Evolutionary conservation across 1,140 invertebrate species (phyloP), one percentile per base, ranked within the genome.

Genomic region (Holotrichia oblita): DNA sequence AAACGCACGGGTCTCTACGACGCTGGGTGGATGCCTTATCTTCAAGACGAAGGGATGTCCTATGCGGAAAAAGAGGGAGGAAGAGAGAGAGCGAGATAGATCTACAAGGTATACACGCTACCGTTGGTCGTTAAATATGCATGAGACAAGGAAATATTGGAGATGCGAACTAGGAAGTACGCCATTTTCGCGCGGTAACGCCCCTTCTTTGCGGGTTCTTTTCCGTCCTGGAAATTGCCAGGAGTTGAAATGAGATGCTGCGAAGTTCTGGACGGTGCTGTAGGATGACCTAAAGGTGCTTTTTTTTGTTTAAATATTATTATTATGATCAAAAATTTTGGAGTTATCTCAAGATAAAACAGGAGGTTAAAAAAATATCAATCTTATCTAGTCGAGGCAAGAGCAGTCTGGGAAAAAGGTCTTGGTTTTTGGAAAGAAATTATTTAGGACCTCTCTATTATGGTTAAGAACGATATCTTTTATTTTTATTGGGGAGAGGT

Each of bases 141-240:
- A 83, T 81, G 80, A 82, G 81, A 81, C 81, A 82, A 82, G 80
- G 82, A 83, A 83, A 83, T n/a, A n/a, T n/a, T n/a, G n/a, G n/a
- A 77, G 81, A 82, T 79, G 81, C 82, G 82, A 82, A 80, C 80
- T 81, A 81, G 82, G 82, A 83, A 83, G 81, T 80, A 78, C 79
- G 81, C 82, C 81, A 81, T 83, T 81, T 81, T 82, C 78, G n/a
- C 12, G n/a, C 78, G 78, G 82, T 77, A 81, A 80, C 82, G 82
- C 82, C 82, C 81, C 73, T 79, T 80, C 64, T 61, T 80, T 80
- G 44, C 44, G 44, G 4, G 44, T 3, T 44, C 40, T 24, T 76
- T 79, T 64, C 22, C 42, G 17, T 17, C n/a, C 40, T 40, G 14
- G 40, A 27, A 34, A 14, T 64, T 55, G n/a, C 40, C 8, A 8